A percentile compares a stretch with the other conserved stretches of the same genome.
Conservation (phyloP, 2,888 invertebrate genomes). For the Lissonota sp. region DNA sequence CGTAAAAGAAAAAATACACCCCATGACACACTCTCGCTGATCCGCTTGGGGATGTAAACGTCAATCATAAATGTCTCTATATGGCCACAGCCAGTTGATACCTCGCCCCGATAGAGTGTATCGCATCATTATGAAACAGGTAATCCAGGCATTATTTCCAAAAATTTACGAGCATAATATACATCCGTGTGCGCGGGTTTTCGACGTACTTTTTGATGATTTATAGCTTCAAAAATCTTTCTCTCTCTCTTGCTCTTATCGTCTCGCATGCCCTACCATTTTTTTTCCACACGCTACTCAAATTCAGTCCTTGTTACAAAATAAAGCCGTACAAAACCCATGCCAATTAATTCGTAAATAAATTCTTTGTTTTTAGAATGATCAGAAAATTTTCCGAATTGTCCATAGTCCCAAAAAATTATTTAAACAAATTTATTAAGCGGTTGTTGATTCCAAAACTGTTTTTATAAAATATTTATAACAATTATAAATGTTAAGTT, state of each 20-base stretch:
- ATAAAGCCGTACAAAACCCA: too few species aligned
- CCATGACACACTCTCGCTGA: not conserved
- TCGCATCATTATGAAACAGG: not conserved
- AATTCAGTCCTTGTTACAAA: too few species aligned
- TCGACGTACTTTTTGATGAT: conserved; percentile 8
- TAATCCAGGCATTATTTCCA: not conserved
- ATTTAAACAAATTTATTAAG: too few species aligned
- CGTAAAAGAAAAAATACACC: not conserved
- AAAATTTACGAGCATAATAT: conserved; percentile 16
- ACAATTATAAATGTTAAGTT: too few species aligned
- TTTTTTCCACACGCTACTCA: not conserved
- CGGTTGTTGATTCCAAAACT: too few species aligned
- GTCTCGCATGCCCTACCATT: not conserved
- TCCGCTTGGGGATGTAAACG: conserved; percentile 20
- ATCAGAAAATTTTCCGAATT: too few species aligned
- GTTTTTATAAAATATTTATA: too few species aligned
- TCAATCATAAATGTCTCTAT: conserved; percentile 28
- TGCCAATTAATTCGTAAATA: too few species aligned
- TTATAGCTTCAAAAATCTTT: conserved; percentile 4
- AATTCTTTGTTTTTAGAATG: too few species aligned
- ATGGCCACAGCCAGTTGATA: not conserved
- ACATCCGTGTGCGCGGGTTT: not conserved
- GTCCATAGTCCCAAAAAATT: too few species aligned
- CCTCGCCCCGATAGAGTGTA: not conserved
- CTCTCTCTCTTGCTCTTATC: not conserved